Conservation (phyloP, 1,140 invertebrate species). For the Lordiphosa stackelbergi region DNA sequence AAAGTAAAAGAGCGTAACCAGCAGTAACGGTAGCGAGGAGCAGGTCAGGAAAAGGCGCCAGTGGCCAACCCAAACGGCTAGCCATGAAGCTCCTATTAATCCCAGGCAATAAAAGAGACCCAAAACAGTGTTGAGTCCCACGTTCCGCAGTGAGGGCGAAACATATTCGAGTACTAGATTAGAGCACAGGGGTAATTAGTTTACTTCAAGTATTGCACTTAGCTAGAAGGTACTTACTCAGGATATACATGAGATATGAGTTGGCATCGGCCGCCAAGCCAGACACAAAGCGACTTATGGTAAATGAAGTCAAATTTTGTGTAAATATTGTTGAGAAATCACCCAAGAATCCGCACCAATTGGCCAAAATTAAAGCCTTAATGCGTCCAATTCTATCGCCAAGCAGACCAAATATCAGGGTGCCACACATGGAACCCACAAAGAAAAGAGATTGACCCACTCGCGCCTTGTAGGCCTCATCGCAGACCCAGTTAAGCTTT, state of each 20-base stretch:
- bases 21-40: conserved; percentile 78
- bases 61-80: conserved; percentile 78
- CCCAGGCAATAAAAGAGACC: conserved; percentile 80
- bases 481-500: conserved; percentile 81
- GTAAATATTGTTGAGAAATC: conserved; percentile 79
- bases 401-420: conserved; percentile 79
- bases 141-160: conserved; percentile 78
- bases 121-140: conserved; percentile 79
- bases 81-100: conserved; percentile 79
- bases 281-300: conserved; percentile 78
- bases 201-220: not conserved
- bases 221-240: conserved; percentile 72
- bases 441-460: conserved; percentile 81
- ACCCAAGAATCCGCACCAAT: conserved; percentile 78
- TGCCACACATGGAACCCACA: conserved; percentile 80
- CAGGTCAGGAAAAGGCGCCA: conserved; percentile 79
- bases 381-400: conserved; percentile 80
- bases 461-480: conserved; percentile 79
- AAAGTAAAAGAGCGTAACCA: conserved; percentile 77
- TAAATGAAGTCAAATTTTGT: conserved; percentile 75
- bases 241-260: conserved; percentile 82
- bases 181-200: not conserved
- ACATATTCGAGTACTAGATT: conserved; percentile 80
- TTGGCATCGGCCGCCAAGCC: conserved; percentile 80
- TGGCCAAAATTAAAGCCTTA: conserved; percentile 78